Evolutionary conservation across 2,888 invertebrate genomes (phyloP).

Genomic region (Oscheius sp.): DNA sequence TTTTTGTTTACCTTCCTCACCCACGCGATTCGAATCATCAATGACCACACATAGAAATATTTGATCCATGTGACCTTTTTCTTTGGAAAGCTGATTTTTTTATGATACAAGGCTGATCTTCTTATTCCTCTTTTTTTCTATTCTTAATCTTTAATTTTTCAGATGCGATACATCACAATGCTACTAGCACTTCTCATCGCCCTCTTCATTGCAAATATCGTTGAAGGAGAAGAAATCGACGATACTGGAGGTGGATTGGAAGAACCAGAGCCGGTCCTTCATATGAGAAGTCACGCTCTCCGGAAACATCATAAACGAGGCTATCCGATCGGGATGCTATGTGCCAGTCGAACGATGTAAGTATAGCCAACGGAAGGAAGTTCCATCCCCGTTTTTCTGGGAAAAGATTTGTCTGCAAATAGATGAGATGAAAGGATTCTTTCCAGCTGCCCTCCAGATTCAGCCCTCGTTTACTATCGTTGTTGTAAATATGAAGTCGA

Average conservation of each 20-base stretch:
- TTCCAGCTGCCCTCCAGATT: constrained; percentile 29
- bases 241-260: constrained; percentile 3
- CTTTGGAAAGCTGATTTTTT: no score
- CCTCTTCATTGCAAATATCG: constrained; percentile 7
- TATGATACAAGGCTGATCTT: neutral
- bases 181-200: constrained; percentile 8
- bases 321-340: constrained; percentile 24
- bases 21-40: no score
- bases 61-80: no score
- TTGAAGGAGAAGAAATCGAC: constrained; percentile 3
- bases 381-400: neutral
- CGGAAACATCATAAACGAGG: constrained; percentile 22
- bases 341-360: constrained; percentile 9
- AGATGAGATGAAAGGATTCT: neutral
- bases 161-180: constrained; percentile 21
- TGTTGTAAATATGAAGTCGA: constrained; percentile 24
- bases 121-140: neutral
- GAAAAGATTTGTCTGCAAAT: no score
- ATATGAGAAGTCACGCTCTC: constrained; percentile 1
- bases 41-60: no score
- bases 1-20: no score
- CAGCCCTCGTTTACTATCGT: constrained; percentile 25
- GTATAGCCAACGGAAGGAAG: neutral
- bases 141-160: neutral
- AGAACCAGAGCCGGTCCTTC: neutral